Evolutionary conservation across 2,797 vertebrate genomes (phyloP).

Genomic region (Cottoperca gobio): DNA sequence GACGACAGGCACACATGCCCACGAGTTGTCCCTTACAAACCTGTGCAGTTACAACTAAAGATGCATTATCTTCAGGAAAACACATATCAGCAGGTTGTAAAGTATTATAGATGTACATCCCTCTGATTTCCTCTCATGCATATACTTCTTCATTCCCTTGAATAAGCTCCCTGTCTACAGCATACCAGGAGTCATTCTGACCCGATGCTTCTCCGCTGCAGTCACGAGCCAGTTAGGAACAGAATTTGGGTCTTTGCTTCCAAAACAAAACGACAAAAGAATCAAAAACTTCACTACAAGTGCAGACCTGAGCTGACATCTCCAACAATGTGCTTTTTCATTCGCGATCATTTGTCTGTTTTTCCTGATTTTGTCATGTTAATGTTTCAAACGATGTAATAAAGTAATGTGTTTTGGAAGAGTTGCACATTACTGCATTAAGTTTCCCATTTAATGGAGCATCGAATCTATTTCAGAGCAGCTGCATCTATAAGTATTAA

Average conservation of each 20-base stretch:
- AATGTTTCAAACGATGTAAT: conserved; percentile 63
- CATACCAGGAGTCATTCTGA: not conserved
- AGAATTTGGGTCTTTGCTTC: conserved; percentile 5
- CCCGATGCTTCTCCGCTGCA: conserved; percentile 10
- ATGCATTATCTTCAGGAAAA: conserved; percentile 15
- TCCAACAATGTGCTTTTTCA: conserved; percentile 14
- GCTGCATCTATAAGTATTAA: not conserved
- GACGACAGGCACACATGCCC: conserved; percentile 42
- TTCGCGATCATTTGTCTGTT: conserved; percentile 26
- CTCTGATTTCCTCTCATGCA: conserved; percentile 36
- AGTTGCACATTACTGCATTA: conserved; percentile 23
- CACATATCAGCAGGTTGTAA: conserved; percentile 16
- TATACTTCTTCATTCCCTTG: conserved; percentile 31
- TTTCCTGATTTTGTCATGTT: conserved; percentile 36
- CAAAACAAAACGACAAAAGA: not conserved
- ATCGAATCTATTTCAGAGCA: not conserved
- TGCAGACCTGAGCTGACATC: conserved; percentile 19
- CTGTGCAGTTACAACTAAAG: conserved; percentile 8
- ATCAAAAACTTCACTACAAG: not conserved
- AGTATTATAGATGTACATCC: conserved; percentile 30
- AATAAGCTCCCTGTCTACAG: conserved; percentile 41
- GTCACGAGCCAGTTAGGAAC: conserved; percentile 27
- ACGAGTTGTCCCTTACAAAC: conserved; percentile 23
- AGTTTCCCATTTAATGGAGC: conserved; percentile 5
- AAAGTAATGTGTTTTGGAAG: conserved; percentile 73